Evolutionary conservation across 2,888 invertebrate genomes (phyloP), one percentile per base, ranked within the genome.

Genomic region (Trisateles emortualis): DNA sequence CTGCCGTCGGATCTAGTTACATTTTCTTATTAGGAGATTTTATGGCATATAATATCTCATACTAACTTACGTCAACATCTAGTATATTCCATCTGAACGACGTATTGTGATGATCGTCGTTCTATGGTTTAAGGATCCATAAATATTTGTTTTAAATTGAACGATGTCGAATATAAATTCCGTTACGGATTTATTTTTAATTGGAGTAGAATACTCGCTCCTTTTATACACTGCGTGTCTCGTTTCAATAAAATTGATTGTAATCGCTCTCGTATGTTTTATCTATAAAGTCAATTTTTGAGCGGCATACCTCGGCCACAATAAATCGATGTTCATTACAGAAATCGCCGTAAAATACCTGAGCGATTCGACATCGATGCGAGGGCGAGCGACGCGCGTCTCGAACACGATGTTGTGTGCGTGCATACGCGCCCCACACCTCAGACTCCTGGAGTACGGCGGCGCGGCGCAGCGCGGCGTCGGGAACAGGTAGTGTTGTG

Each of bases 401-500:
- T 49, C 35, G 49, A 56, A n/a, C 39, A 35, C 44, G 52, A 11
- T 52, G 35, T 24, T 55, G 70, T 70, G 72, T 72, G 72, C 66
- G 68, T 72, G 70, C 54, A 59, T 58, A 49, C 56, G 56, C 68
- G 64, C 71, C 62, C 67, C 76, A 73, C 78, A 75, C 73, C 71
- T 70, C 69, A 16, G 39, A 41, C 55, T 64, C 55, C 58, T 64
- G 69, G 72, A 70, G 79, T 32, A 39, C 36, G 17, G 10, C 54
- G 17, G 3, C 52, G 39, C 24, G 38, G 35, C 52, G 59, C 50
- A 46, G 59, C 59, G 59, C 66, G 73, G 67, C 68, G 65, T 69
- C 64, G 67, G 75, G 80, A 87, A 87, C 91, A 90, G 91, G 91
- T 91, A 90, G 90, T 90, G 87, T 87, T 88, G 88, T 92, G 90